Conservation (phyloP, 2,113 vertebrate species). For the Stomatorhinus ivindoensis region DNA sequence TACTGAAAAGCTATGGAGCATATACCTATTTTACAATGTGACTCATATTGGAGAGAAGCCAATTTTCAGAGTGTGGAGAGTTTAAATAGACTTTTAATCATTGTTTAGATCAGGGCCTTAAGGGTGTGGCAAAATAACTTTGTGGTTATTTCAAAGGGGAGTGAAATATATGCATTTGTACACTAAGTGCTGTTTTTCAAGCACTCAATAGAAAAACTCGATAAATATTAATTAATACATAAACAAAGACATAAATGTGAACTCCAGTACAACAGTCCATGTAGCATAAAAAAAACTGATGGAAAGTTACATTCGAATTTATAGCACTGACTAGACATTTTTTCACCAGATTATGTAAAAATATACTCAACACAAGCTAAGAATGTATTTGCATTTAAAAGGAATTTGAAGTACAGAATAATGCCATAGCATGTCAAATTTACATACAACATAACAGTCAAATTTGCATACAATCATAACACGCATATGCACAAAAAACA, state of each 20-base stretch:
- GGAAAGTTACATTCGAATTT: background rate
- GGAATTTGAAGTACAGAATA: background rate
- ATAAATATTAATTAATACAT: background rate
- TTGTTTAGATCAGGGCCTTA: background rate
- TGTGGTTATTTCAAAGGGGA: background rate
- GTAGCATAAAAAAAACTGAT: background rate
- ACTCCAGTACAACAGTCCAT: background rate
- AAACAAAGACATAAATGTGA: background rate
- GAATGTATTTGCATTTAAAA: background rate
- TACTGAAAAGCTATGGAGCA: background rate
- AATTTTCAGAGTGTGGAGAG: background rate
- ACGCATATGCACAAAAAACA: background rate
- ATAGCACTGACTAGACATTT: background rate
- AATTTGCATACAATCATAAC: background rate
- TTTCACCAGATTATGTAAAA: background rate
- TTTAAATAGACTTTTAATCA: background rate
- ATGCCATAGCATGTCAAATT: background rate
- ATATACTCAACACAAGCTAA: background rate
- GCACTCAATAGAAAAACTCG: background rate
- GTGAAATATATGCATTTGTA: background rate
- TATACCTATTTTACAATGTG: background rate
- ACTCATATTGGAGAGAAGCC: background rate
- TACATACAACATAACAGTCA: background rate
- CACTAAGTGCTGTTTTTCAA: constrained; percentile 1
- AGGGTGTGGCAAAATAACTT: background rate